Base-by-base conservation (phyloP, 2,797 vertebrate genomes). In the Trichosurus vulpecula region DNA sequence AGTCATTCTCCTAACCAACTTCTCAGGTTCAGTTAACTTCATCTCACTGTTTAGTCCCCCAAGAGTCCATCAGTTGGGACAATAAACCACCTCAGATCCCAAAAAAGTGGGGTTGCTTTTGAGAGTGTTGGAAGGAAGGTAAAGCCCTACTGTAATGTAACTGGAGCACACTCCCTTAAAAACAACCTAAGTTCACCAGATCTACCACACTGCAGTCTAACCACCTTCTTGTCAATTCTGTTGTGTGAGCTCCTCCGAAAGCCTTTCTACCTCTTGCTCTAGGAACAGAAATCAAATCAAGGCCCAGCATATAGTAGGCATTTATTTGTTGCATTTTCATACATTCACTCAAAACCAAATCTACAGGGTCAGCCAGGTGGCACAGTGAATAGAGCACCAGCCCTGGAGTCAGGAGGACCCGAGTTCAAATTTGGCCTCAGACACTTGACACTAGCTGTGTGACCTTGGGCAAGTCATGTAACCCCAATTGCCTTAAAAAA, bases 121-220 rank as follows among this genome's bases (percentile, higher is more conserved):
- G 51, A 93, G 87, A 92, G 53, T 92, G 91, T 47, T 61, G 29
- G 66, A 92, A 93, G 92, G 56, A 94, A 53, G 0, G 54, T 61
- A 61, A 52, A 3, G 66, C 54, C 91, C 30, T 47, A 90, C 66
- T 51, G 56, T 56, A 81, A 41, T 52, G 92, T 58, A 93, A 52
- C 25, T 1, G 1, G 66, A 87, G 54, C 14, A 52, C 41, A 16
- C 5, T 35, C 55, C 66, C 90, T 92, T 91, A 25, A 53, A 94
- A 94, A 90, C 31, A 51, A 25, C 74, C 25, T 11, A 41, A 81
- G 8, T 81, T 47, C 74, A 9, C 41, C 22, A 87, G 41, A 47
- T 51, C 41, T 51, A 47, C 41, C 74, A 87, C 41, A 1, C 22
- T 27, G 1, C 10, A 10, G 13, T 27, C n/a, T 74, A 74, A 74